phyloP scores from a whole-genome alignment of 1,140 invertebrate genomes.

The Oreohelix idahoensis region DNA sequence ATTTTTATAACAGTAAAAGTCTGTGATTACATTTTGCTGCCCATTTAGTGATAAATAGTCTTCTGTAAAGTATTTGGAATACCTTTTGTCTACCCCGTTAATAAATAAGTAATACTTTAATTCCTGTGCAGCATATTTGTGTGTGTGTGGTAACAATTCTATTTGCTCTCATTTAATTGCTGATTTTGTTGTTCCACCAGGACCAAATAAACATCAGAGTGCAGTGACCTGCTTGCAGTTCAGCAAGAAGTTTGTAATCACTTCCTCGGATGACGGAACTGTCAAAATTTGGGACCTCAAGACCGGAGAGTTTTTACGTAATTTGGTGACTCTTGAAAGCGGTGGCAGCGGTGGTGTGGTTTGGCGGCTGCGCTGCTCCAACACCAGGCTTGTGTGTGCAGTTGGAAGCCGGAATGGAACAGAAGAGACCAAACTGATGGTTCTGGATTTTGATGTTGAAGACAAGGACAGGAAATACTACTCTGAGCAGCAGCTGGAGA shows the following conservation, averaged over 20 bases:
- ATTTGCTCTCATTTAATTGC: too few relatives aligned
- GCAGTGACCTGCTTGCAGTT: slow-evolving; percentile 99
- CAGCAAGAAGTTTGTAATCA: slow-evolving; percentile 97
- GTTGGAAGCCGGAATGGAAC: slow-evolving; percentile 98
- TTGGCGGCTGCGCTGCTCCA: slow-evolving; percentile 95
- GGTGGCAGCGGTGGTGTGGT: slow-evolving; percentile 98
- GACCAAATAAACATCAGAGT: slow-evolving; percentile 95
- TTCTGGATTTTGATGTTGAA: slow-evolving; percentile 96
- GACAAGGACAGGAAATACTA: slow-evolving; percentile 55
- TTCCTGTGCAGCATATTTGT: too few relatives aligned
- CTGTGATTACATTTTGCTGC: too few relatives aligned
- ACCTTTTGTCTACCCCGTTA: too few relatives aligned
- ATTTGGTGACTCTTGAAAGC: slow-evolving; percentile 92
- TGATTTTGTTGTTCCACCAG: slow-evolving; percentile 63
- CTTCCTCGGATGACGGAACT: slow-evolving; percentile 98
- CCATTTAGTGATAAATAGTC: too few relatives aligned
- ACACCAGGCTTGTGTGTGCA: slow-evolving; percentile 97
- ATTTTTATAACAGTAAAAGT: too few relatives aligned
- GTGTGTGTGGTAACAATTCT: too few relatives aligned
- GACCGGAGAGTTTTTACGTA: slow-evolving; percentile 95
- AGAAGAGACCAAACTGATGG: slow-evolving; percentile 98
- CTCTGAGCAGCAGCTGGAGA: slow-evolving; percentile 34
- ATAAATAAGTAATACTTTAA: too few relatives aligned
- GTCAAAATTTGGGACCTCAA: slow-evolving; percentile 99
- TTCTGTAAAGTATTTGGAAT: too few relatives aligned